These are phyloP conservation scores for Drosophila lowei DNA, from an alignment of 1,140 invertebrate genomes.

Conservation along the genomic window DNA sequence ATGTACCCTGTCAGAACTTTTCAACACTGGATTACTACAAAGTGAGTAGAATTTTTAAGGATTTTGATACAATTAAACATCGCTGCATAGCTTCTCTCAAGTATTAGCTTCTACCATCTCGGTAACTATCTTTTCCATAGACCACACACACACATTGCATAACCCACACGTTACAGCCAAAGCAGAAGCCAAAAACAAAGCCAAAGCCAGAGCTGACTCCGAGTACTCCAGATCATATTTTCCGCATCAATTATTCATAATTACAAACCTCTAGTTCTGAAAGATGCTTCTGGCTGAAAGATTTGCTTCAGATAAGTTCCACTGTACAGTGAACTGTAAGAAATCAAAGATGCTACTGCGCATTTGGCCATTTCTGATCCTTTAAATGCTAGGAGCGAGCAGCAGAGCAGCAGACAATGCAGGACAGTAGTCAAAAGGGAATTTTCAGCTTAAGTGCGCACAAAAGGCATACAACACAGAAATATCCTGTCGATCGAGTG, in stretches of 20 bases:
- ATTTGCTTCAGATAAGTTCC: conserved; percentile 31
- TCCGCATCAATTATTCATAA: conserved; percentile 62
- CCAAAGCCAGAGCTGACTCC: conserved; percentile 29
- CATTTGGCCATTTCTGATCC: conserved; percentile 62
- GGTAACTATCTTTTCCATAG: conserved; percentile 1
- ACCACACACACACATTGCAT: conserved; percentile 66
- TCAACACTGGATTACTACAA: conserved; percentile 83
- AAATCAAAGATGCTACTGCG: conserved; percentile 77
- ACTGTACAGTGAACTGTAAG: conserved; percentile 68
- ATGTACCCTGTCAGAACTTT: conserved; percentile 83
- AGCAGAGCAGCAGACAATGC: conserved; percentile 34
- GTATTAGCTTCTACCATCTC: no score
- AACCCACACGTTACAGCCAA: conserved; percentile 18
- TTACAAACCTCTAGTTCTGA: conserved; percentile 59
- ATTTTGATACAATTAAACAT: no score
- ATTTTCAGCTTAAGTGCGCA: conserved; percentile 70
- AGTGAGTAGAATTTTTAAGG: conserved; percentile 42
- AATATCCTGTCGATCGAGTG: conserved; percentile 65
- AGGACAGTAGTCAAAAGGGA: conserved; percentile 66
- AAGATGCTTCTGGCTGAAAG: conserved; percentile 3
- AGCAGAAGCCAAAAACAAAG: not conserved
- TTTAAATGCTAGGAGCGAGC: conserved; percentile 53
- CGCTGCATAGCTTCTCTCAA: not conserved
- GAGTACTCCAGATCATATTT: conserved; percentile 42
- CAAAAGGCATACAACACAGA: conserved; percentile 39